Conservation (phyloP, 2,113 vertebrate genomes). For the Gadus macrocephalus region DNA sequence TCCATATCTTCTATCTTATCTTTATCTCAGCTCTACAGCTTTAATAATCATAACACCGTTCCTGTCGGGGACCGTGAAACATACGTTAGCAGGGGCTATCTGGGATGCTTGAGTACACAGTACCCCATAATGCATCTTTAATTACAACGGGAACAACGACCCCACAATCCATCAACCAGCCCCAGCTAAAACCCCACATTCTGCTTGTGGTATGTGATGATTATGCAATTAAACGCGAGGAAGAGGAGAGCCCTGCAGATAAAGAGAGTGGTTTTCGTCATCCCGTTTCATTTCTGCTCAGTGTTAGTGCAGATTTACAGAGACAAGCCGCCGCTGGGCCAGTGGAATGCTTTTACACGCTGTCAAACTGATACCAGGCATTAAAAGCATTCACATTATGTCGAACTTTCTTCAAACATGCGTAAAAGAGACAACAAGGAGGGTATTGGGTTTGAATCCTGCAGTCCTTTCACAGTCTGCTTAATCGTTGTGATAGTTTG, state of each 20-base stretch:
- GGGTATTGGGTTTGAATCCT: too few species aligned
- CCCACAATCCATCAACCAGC: not conserved
- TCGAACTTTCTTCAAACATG: not conserved
- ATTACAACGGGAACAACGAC: not conserved
- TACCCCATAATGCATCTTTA: not conserved
- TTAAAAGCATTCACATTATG: not conserved
- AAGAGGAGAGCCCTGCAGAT: not conserved
- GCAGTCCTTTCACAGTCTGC: too few species aligned
- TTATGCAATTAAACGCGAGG: constrained; percentile 10
- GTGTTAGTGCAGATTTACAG: not conserved
- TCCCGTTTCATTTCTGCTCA: not conserved
- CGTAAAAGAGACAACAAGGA: too few species aligned
- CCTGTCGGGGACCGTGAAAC: not conserved
- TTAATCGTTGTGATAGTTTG: too few species aligned
- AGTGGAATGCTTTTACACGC: too few species aligned
- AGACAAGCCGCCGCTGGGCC: not conserved
- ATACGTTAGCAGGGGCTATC: not conserved
- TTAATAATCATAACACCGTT: not conserved
- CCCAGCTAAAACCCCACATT: not conserved
- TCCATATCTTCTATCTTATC: not conserved
- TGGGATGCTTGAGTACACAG: not conserved
- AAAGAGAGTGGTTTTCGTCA: constrained; percentile 2
- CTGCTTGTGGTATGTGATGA: not conserved
- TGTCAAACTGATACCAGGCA: not conserved
- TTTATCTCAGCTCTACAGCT: not conserved